Base-by-base conservation (phyloP, 30 jellyfish, hydroid and myxozoan genomes). In the Rhopilema esculentum region DNA sequence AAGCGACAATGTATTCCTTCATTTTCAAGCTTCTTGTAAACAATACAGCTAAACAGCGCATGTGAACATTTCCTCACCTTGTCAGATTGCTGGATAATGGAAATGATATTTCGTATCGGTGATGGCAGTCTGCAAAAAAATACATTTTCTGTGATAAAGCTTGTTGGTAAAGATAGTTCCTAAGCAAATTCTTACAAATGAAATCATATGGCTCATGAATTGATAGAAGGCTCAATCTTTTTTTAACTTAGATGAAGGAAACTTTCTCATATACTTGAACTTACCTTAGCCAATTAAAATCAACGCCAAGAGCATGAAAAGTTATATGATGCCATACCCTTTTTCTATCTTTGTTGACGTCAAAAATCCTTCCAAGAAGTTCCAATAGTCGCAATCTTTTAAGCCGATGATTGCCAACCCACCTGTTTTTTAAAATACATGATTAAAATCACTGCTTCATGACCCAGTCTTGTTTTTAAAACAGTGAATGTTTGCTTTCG, bases 361-460 rank as follows among this genome's bases (percentile, higher is more conserved):
- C 49, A 91, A 49, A 25, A 93, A 79, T 2, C 94, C 98, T 77
- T 93, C 98, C 18, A 93, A 74, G 53, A 91, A 83, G 66, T 72
- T 93, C 98, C 98, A 93, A 69, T 93, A 93, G 53, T 93, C 98
- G 78, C 98, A 88, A 8, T 93, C 98, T 22, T 75, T 81, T 49
- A 93, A 53, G 8, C 98, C 97, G 74, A 89, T 88, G 66, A 77
- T 53, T 9, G 95, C 98, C n/a, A 93, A 61, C 22, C 98, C 97
- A 69, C 97, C 98, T 92, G 19, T 51, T 63, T 63, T 19, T 63
- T n/a, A 63, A 63, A 19, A 63, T 63, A 63, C 17, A 8, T 2
- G 6, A 1, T 63, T 40, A 40, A 2, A 40, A 12, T n/a, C n/a
- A n/a, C n/a, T n/a, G n/a, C 16, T 9, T 51, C 66, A 51, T 51